A percentile compares a stretch with the other conserved stretches of the same genome.
phyloP scores from a whole-genome alignment of 1,140 invertebrate genomes.

The Drosophila tsacasi region DNA sequence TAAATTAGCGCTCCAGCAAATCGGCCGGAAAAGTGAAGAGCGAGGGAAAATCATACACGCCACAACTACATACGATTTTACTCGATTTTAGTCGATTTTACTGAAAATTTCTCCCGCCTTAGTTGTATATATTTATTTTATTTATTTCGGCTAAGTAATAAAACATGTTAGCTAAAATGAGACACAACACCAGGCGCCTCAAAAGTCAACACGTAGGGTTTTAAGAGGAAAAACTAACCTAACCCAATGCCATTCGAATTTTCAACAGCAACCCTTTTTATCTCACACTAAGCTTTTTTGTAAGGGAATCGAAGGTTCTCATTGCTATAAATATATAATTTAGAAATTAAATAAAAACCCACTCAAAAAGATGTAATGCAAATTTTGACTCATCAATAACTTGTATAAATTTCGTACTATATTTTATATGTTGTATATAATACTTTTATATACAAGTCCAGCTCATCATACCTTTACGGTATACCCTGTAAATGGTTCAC shows the following conservation, averaged over 20 bases:
- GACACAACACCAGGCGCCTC: conserved; percentile 39
- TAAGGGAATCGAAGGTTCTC: too few relatives aligned
- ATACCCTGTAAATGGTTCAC: neutral
- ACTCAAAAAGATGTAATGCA: too few relatives aligned
- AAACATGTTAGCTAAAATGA: conserved; percentile 43
- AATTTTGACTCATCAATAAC: neutral
- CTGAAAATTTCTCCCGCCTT: too few relatives aligned
- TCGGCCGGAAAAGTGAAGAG: conserved; percentile 59
- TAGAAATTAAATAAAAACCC: neutral
- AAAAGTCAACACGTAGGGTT: conserved; percentile 72
- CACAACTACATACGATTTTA: neutral
- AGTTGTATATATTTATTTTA: neutral
- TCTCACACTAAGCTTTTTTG: neutral
- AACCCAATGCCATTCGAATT: neutral
- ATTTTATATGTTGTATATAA: neutral
- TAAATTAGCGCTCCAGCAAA: conserved; percentile 69
- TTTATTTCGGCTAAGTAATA: conserved; percentile 44
- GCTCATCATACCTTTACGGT: conserved; percentile 6
- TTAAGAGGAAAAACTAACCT: conserved; percentile 34
- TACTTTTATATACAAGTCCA: neutral
- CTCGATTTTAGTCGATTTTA: too few relatives aligned
- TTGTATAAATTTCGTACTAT: neutral
- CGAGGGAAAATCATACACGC: conserved; percentile 19
- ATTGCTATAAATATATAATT: neutral
- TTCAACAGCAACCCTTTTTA: neutral